A percentile compares a stretch with the other conserved stretches of the same genome.
These are phyloP conservation scores for fruit fly (Drosophila melanogaster) DNA, from an alignment of 1,140 invertebrate species.

Conservation along the genomic window DNA sequence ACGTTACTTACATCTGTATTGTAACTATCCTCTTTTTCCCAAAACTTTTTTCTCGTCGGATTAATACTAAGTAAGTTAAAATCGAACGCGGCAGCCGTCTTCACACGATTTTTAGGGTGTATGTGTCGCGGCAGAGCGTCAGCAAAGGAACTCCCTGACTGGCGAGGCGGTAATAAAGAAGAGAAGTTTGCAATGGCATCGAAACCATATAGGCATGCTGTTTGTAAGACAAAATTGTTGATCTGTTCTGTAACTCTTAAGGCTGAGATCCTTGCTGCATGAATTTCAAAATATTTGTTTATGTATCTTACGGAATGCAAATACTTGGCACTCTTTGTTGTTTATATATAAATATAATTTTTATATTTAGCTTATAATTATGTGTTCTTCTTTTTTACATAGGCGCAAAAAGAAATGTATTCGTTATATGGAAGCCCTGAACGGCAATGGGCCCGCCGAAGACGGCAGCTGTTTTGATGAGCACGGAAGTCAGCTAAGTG, in stretches of 20 bases:
- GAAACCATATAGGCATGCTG: not conserved
- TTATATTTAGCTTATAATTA: conserved; percentile 20
- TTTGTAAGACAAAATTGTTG: not conserved
- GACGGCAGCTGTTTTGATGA: conserved; percentile 86
- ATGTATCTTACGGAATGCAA: conserved; percentile 42
- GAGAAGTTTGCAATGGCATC: not conserved
- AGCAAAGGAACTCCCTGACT: too few species aligned
- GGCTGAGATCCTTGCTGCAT: conserved; percentile 10
- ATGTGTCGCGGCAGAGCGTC: too few species aligned
- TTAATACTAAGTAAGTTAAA: too few species aligned
- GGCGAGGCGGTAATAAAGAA: too few species aligned
- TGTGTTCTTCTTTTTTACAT: conserved; percentile 18
- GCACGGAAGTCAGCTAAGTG: conserved; percentile 85
- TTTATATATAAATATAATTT: not conserved
- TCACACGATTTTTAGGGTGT: too few species aligned
- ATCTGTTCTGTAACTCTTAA: not conserved
- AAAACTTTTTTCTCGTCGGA: too few species aligned
- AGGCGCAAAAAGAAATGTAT: conserved; percentile 99
- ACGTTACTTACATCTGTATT: too few species aligned
- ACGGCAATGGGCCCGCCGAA: conserved; percentile 77
- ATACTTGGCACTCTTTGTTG: conserved; percentile 25
- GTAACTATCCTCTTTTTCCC: too few species aligned
- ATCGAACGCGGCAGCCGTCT: too few species aligned
- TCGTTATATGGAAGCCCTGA: conserved; percentile 93
- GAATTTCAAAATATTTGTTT: conserved; percentile 5